Conservation (phyloP, 2,113 vertebrate genomes). For the Phyllopteryx taeniolatus region DNA sequence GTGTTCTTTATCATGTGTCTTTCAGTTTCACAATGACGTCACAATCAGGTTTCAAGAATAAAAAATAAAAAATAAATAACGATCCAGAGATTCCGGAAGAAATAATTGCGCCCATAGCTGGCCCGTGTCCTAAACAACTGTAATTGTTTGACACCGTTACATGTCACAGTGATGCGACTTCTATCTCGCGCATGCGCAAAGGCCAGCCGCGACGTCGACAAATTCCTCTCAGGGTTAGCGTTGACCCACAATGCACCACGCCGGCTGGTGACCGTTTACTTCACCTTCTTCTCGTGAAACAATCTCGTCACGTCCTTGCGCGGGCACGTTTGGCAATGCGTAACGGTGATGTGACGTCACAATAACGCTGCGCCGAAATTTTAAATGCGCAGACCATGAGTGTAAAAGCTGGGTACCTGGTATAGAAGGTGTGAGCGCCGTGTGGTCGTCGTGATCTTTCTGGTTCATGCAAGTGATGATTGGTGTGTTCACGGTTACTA, state of each 20-base stretch:
- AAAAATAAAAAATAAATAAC: too few species aligned
- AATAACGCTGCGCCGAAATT: neutral
- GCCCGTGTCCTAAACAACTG: too few species aligned
- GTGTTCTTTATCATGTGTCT: too few species aligned
- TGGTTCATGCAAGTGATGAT: slow-evolving; percentile 65
- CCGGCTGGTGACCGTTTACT: neutral
- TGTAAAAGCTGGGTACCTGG: neutral
- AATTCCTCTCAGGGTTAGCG: neutral
- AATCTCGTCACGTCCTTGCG: neutral
- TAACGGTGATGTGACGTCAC: slow-evolving; percentile 74
- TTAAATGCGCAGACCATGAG: slow-evolving; percentile 6
- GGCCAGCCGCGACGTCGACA: neutral
- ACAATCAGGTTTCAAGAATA: too few species aligned
- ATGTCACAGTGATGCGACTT: too few species aligned
- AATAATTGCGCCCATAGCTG: too few species aligned
- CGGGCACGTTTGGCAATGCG: neutral
- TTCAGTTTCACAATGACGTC: too few species aligned
- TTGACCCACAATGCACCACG: slow-evolving; percentile 1
- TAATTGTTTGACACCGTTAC: too few species aligned
- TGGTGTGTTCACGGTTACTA: neutral
- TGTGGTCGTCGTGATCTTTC: neutral
- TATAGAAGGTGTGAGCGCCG: neutral
- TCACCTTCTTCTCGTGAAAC: neutral
- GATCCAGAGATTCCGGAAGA: too few species aligned
- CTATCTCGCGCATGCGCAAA: neutral